Evolutionary conservation across 2,113 vertebrate species (phyloP).

Genomic region (Pristiophorus japonicus): DNA sequence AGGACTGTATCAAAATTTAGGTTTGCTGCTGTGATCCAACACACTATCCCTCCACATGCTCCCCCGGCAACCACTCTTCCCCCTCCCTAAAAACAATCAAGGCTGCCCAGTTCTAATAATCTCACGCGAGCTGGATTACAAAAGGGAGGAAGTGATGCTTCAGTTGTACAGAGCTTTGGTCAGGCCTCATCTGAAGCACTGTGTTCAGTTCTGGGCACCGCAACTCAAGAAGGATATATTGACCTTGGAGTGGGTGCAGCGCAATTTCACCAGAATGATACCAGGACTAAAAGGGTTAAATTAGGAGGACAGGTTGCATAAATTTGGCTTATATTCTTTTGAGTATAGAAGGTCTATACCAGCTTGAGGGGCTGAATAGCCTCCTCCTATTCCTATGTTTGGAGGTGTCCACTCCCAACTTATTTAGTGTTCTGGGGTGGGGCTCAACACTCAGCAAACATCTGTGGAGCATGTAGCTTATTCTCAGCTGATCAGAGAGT

Average conservation of each 20-base stretch:
- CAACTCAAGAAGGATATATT: not conserved
- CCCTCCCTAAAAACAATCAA: not conserved
- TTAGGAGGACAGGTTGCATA: not conserved
- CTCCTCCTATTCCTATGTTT: not conserved
- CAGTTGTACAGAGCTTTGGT: not conserved
- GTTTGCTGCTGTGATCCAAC: not conserved
- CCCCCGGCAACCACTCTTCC: not conserved
- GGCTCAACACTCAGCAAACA: not conserved
- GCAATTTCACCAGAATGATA: not conserved
- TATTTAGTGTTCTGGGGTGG: not conserved
- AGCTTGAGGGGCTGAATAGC: not conserved
- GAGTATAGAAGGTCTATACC: not conserved
- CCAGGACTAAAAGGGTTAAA: not conserved
- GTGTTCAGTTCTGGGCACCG: not conserved
- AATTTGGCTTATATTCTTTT: not conserved
- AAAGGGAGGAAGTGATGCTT: not conserved
- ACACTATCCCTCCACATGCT: not conserved
- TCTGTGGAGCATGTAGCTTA: not conserved
- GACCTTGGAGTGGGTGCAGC: not conserved
- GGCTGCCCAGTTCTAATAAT: not conserved
- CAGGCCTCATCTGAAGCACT: not conserved
- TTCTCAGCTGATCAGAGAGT: too few species aligned
- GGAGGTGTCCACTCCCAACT: not conserved
- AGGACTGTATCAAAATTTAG: not conserved
- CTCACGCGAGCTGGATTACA: not conserved